These are phyloP conservation scores for Drosophila nannoptera DNA, from an alignment of 1,140 invertebrate genomes.

Conservation along the genomic window DNA sequence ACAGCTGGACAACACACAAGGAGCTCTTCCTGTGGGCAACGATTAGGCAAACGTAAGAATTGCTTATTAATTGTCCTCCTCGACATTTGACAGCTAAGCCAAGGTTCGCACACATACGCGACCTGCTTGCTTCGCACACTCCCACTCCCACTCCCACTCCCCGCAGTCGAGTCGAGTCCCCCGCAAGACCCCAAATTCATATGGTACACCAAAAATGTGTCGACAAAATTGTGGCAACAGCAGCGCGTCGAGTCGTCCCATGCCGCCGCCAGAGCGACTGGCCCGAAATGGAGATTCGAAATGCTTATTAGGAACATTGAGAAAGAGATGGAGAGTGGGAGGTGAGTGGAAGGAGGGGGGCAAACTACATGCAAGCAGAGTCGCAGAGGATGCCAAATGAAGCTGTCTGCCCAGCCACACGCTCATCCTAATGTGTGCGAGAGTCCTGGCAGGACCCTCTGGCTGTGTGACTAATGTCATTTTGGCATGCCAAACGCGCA, in stretches of 20 bases:
- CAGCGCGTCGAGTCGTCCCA: neutral
- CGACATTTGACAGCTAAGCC: slow-evolving; percentile 10
- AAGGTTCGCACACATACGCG: slow-evolving; percentile 2
- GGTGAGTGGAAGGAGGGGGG: neutral
- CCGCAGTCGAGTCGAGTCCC: neutral
- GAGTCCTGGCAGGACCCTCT: slow-evolving; percentile 2
- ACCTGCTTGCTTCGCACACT: neutral
- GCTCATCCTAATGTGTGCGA: neutral
- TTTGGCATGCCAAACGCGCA: slow-evolving; percentile 69
- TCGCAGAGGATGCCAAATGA: slow-evolving; percentile 36
- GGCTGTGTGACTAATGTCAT: slow-evolving; percentile 67
- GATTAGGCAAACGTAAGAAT: too few species aligned
- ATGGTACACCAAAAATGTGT: slow-evolving; percentile 56
- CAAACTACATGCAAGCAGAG: slow-evolving; percentile 18
- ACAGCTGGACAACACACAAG: too few species aligned
- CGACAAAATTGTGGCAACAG: slow-evolving; percentile 39
- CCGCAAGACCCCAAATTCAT: slow-evolving; percentile 48
- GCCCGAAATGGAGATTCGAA: slow-evolving; percentile 20
- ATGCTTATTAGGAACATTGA: slow-evolving; percentile 4
- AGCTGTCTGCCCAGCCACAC: slow-evolving; percentile 32
- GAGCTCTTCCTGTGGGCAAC: neutral
- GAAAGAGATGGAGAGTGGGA: neutral
- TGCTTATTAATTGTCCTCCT: slow-evolving; percentile 6
- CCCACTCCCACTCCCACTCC: neutral
- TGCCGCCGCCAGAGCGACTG: slow-evolving; percentile 4